Base-by-base conservation (phyloP, 1,140 invertebrate genomes). In the Hycleus cichorii region DNA sequence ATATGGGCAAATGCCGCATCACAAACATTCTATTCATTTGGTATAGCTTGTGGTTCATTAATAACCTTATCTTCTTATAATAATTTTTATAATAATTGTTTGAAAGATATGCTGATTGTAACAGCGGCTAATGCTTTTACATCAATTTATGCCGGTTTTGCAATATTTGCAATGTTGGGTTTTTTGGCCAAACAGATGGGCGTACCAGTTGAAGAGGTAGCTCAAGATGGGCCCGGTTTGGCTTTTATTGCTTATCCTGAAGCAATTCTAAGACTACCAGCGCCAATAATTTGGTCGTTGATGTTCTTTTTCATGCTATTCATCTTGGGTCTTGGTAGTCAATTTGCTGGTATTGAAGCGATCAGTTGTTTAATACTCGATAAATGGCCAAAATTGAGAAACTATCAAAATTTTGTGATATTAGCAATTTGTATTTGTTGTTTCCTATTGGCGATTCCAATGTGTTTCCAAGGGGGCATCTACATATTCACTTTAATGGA, bases 241-340 rank as follows among this genome's bases (percentile, higher is more conserved):
- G 88, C 88, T 0, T 93, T 91, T 68, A 81, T 90, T 7, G 87
- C 84, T 1, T 93, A 91, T 73, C 85, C 87, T 0, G 86, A 92
- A 76, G 90, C 89, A 0, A 77, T 93, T n/a, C 77, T 87, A 0
- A 80, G 84, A 51, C 83, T 93, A 79, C 89, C 89, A 0, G 68
- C 83, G 24, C 80, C 89, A 0, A 86, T 86, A 53, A 69, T 91
- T 3, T 93, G 90, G 90, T 82, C 88, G 0, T 77, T 88, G 6
- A 71, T 91, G 1, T 94, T 94, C 76, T 95, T 95, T 77, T 78
- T 91, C 52, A 90, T 90, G 88, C 76, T 90, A 32, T 83, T 90
- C 60, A 81, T 88, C n/a, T 76, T 91, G 2, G 89, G 88, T 0
- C 69, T 89, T 3, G 86, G 89, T 46, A 83, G 81, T 54, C 84